Evolutionary conservation across 2,888 invertebrate genomes (phyloP).

Genomic region (Volucella zonaria): DNA sequence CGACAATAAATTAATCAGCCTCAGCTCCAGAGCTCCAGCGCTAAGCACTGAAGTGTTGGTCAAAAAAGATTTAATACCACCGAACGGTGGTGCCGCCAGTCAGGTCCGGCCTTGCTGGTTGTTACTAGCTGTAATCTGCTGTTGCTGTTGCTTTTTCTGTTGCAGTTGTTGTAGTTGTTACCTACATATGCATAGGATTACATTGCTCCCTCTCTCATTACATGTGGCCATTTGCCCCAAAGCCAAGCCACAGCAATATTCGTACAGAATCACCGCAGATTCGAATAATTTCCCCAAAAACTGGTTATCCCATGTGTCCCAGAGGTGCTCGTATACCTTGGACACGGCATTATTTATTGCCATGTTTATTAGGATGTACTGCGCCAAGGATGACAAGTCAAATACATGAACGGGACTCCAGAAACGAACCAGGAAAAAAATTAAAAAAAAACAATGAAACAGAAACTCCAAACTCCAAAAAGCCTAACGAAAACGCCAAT

Average conservation of each 20-base stretch:
- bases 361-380: conserved; percentile 73
- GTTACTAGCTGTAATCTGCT: neutral
- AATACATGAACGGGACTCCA: conserved; percentile 22
- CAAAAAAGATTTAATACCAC: conserved; percentile 25
- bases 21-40: neutral
- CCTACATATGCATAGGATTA: conserved; percentile 65
- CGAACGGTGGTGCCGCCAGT: neutral
- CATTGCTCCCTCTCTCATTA: conserved; percentile 60
- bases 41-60: conserved; percentile 1
- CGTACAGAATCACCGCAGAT: conserved; percentile 59
- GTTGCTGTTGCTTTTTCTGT: conserved; percentile 43
- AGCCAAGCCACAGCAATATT: conserved; percentile 35
- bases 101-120: conserved; percentile 29
- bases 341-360: conserved; percentile 67
- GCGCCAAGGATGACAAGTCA: conserved; percentile 68
- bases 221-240: conserved; percentile 37
- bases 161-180: conserved; percentile 40
- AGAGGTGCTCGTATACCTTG: conserved; percentile 50
- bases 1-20: conserved; percentile 70
- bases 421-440: neutral
- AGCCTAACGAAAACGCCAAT: conserved; percentile 12
- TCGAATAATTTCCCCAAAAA: conserved; percentile 58
- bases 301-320: conserved; percentile 68
- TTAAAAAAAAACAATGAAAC: neutral
- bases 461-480: neutral